These are phyloP conservation scores for Agrypnia vestita DNA, from an alignment of 1,140 invertebrate genomes.

Conservation along the genomic window DNA sequence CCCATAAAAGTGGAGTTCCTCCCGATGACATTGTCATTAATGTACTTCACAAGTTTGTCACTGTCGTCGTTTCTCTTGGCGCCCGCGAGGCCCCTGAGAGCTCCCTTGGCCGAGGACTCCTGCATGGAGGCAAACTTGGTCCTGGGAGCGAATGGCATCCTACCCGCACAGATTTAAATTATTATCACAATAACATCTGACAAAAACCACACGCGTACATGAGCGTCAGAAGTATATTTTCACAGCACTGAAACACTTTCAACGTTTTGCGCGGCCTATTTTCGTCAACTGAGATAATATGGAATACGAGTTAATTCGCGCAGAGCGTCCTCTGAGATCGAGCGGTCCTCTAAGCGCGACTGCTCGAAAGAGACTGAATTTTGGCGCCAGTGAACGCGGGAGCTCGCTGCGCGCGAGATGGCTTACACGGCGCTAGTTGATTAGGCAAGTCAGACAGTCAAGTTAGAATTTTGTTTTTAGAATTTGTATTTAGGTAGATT, in stretches of 20 bases:
- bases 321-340: neutral
- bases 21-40: slow-evolving; percentile 86
- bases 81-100: slow-evolving; percentile 64
- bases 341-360: neutral
- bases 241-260: slow-evolving; percentile 20
- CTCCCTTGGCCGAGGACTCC: slow-evolving; percentile 39
- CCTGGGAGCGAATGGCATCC: neutral
- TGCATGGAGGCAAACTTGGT: slow-evolving; percentile 46
- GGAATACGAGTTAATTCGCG: neutral
- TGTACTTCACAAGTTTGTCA: slow-evolving; percentile 82
- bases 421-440: neutral
- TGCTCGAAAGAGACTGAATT: neutral
- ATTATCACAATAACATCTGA: slow-evolving; percentile 43
- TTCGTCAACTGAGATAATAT: neutral
- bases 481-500: no score
- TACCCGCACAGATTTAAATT: slow-evolving; percentile 31
- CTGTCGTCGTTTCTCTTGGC: slow-evolving; percentile 78
- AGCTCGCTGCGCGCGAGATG: neutral
- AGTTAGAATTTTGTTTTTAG: no score
- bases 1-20: slow-evolving; percentile 85
- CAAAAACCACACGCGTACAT: slow-evolving; percentile 15
- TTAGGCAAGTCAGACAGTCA: no score
- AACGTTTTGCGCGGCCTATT: neutral
- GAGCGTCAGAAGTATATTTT: neutral
- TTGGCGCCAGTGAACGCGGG: neutral